Evolutionary conservation across 1,140 invertebrate species (phyloP).

Genomic region (Tetramorium alpestre): DNA sequence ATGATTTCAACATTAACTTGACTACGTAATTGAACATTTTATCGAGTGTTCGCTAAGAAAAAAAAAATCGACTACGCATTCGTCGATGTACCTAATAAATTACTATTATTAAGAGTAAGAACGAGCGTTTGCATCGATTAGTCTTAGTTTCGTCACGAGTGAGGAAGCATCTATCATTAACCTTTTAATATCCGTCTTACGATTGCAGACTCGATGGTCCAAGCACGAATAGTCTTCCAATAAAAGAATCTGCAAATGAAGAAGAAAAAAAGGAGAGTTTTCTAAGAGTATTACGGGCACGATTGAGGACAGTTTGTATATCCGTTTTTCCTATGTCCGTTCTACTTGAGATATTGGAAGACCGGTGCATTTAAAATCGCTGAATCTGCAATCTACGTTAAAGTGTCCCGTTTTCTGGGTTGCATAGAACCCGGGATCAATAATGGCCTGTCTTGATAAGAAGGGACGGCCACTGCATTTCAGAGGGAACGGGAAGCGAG

Average conservation of each 20-base stretch:
- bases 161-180: slow-evolving; percentile 53
- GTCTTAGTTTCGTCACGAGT: slow-evolving; percentile 42
- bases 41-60: neutral
- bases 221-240: neutral
- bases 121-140: slow-evolving; percentile 52
- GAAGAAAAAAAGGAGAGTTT: neutral
- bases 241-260: neutral
- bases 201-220: neutral
- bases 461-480: neutral
- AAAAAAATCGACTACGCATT: slow-evolving; percentile 27
- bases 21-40: slow-evolving; percentile 33
- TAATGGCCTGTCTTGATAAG: slow-evolving; percentile 38
- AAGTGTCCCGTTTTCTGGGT: slow-evolving; percentile 14
- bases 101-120: slow-evolving; percentile 53
- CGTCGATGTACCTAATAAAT: slow-evolving; percentile 41
- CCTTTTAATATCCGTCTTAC: slow-evolving; percentile 47
- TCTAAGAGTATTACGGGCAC: neutral
- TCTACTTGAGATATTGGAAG: neutral
- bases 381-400: neutral
- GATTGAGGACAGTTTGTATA: neutral
- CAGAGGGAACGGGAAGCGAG: neutral
- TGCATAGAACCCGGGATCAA: slow-evolving; percentile 7
- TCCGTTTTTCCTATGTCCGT: neutral
- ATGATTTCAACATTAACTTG: slow-evolving; percentile 1
- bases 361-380: neutral